Percentiles rank a stretch among this genome's conserved stretches.
Evolutionary conservation across 2,113 vertebrate species (phyloP).

Genomic region (Peromyscus polionotus): DNA sequence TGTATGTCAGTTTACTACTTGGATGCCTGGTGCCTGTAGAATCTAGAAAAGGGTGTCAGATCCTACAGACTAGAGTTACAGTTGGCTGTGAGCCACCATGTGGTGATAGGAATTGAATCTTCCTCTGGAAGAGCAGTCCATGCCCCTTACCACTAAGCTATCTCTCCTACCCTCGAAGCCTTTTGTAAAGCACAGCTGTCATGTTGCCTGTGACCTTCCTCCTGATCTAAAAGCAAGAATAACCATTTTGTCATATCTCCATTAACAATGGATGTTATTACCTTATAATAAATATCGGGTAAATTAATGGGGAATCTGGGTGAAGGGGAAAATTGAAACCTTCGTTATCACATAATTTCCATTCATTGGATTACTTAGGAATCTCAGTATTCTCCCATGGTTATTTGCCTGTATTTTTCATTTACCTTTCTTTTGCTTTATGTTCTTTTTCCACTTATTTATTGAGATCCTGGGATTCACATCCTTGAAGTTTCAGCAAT

Average conservation of each 20-base stretch:
- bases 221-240: not conserved
- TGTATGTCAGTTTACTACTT: no score
- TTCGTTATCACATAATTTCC: not conserved
- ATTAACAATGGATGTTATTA: not conserved
- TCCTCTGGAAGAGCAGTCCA: not conserved
- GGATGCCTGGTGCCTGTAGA: not conserved
- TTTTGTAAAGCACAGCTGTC: not conserved
- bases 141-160: no score
- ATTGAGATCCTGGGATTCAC: not conserved
- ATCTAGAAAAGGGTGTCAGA: no score
- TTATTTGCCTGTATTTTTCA: not conserved
- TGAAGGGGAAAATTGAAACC: not conserved
- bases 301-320: not conserved
- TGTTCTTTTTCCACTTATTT: constrained; percentile 20
- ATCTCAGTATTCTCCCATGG: not conserved
- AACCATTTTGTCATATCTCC: not conserved
- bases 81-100: no score
- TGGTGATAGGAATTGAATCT: not conserved
- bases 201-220: not conserved
- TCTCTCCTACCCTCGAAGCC: not conserved
- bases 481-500: not conserved
- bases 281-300: constrained; percentile 45
- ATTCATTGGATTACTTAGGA: constrained; percentile 36
- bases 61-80: not conserved
- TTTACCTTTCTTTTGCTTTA: constrained; percentile 1